phyloP scores from a whole-genome alignment of 2,113 vertebrate genomes.

The Solea senegalensis region DNA sequence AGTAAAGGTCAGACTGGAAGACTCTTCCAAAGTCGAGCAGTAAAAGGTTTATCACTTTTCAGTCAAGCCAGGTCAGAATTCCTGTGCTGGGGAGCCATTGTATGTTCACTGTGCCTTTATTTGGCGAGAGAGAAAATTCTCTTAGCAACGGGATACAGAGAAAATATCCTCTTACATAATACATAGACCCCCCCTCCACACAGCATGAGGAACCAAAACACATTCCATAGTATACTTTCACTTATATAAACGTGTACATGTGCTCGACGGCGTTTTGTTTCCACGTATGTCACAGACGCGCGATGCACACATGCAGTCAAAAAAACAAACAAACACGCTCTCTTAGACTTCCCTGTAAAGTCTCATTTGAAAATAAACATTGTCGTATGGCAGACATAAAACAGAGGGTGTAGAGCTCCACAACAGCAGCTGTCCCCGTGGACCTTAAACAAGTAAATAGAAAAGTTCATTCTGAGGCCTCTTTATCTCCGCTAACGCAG shows the following conservation, averaged over 20 bases:
- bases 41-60: conserved; percentile 62
- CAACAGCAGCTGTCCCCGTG: conserved; percentile 46
- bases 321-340: conserved; percentile 47
- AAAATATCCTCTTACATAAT: conserved; percentile 76
- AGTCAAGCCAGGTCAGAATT: conserved; percentile 50
- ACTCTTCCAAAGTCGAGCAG: conserved; percentile 1
- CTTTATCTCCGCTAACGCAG: conserved; percentile 45
- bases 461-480: conserved; percentile 39
- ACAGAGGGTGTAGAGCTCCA: conserved; percentile 27
- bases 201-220: conserved; percentile 63
- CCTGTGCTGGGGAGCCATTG: conserved; percentile 55
- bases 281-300: conserved; percentile 5
- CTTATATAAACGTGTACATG: conserved; percentile 38
- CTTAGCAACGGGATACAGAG: conserved; percentile 68
- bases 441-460: conserved; percentile 63
- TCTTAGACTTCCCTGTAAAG: conserved; percentile 52
- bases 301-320: conserved; percentile 15
- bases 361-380: conserved; percentile 66
- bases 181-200: conserved; percentile 34
- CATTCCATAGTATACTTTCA: conserved; percentile 53
- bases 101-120: conserved; percentile 67
- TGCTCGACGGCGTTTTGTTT: conserved; percentile 32
- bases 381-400: conserved; percentile 34
- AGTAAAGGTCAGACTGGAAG: neutral
- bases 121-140: conserved; percentile 63